Base-by-base conservation (phyloP, 1,140 invertebrate genomes). In the Neotoxoptera formosana region DNA sequence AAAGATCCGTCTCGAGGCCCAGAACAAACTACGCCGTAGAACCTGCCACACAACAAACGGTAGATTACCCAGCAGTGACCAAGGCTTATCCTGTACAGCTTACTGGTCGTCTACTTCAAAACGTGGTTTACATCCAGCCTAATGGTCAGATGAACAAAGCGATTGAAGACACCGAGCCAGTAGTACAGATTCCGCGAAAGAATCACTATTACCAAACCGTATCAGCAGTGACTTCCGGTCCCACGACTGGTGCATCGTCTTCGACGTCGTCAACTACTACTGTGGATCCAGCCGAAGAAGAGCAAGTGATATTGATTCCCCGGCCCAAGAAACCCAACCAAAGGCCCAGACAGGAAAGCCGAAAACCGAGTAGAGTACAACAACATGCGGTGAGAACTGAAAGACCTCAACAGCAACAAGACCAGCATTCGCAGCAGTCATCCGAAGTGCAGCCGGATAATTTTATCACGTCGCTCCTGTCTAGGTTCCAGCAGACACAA, bases 241-340 rank as follows among this genome's bases (percentile, higher is more conserved):
- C 48, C 34, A 7, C 4, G 23, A 56, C 81, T 48, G 17, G 21
- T 2, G 48, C 34, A 6, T 7, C 76, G 45, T 47, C 47, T 34
- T n/a, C n/a, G 2, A 47, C n/a, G 9, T 34, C 45, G 0, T 25
- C 87, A 67, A 83, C 67, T 21, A 86, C 91, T 45, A 11, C 76
- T 8, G 23, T 14, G 7, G 25, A 1, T 45, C 23, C 88, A 25
- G 23, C 83, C 30, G 88, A 90, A 56, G 48, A 93, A 56, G 48
- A 93, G 36, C 83, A 76, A 48, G 88, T 93, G 87, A 93, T 94
- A 25, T 41, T 94, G 17, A 94, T 94, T n/a, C 93, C 94, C n/a
- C 93, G 93, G 2, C 94, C 94, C 8, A 94, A 90, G 48, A 87
- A 93, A 23, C 51, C 51, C 17, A 81, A 93, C 30, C 94, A 93